phyloP scores from a whole-genome alignment of 2,888 invertebrate genomes.

The Mallateleia sp. region DNA sequence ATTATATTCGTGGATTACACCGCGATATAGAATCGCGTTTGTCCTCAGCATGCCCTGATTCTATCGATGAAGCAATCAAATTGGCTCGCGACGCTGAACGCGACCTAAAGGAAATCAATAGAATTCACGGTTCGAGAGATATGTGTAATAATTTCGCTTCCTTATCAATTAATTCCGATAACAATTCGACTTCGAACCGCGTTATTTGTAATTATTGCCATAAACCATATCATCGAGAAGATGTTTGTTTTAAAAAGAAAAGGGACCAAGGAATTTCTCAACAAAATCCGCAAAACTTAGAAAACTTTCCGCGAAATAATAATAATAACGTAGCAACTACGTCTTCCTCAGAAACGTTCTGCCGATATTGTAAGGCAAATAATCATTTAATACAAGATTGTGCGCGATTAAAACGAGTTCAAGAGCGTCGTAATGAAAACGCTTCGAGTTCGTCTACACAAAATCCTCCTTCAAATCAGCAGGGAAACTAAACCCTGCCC shows the following conservation, averaged over 20 bases:
- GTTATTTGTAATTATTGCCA: background rate
- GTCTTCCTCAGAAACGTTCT: background rate
- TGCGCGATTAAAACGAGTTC: background rate
- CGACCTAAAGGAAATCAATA: background rate
- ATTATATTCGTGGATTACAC: conserved; percentile 25
- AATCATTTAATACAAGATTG: conserved; percentile 25
- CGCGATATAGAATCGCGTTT: conserved; percentile 33
- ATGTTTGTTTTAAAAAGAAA: background rate
- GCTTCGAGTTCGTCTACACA: too few relatives aligned
- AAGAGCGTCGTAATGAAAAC: background rate
- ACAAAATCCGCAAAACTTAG: background rate
- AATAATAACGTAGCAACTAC: too few relatives aligned
- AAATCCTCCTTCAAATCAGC: too few relatives aligned
- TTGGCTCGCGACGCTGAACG: background rate
- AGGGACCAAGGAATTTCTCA: background rate
- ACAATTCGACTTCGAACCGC: too few relatives aligned
- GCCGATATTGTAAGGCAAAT: background rate
- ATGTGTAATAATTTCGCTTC: too few relatives aligned
- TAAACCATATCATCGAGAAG: background rate
- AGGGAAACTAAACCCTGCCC: conserved; percentile 38
- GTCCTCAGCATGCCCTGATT: background rate
- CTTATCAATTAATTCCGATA: too few relatives aligned
- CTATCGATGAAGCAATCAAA: background rate
- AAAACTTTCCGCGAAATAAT: too few relatives aligned
- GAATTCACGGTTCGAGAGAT: background rate